phyloP scores from a whole-genome alignment of 53 echinoderm and acorn worm species.

The Paracentrotus lividus region DNA sequence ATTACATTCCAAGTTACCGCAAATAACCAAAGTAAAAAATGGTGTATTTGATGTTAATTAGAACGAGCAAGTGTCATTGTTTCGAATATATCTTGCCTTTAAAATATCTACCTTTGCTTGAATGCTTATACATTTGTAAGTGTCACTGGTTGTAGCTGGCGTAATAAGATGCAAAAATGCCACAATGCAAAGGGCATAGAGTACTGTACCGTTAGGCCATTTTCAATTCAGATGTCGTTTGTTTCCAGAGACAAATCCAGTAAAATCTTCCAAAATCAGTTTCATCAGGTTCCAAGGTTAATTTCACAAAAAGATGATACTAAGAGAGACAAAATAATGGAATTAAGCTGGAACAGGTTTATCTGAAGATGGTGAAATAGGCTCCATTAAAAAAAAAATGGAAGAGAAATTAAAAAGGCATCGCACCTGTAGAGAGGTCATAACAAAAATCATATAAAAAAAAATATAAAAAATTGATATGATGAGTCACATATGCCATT shows the following conservation, averaged over 20 bases:
- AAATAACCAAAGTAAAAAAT: background rate
- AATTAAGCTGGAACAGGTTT: background rate
- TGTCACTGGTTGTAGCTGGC: background rate
- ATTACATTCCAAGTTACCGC: background rate
- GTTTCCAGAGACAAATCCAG: background rate
- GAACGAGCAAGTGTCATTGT: background rate
- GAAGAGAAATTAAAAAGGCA: background rate
- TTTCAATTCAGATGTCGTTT: background rate
- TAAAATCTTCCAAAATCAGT: background rate
- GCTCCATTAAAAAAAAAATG: background rate
- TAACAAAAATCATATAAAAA: no score
- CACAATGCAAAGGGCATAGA: background rate
- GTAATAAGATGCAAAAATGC: background rate
- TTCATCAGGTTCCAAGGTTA: background rate
- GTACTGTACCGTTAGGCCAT: background rate
- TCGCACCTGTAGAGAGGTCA: no score
- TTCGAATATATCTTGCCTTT: background rate
- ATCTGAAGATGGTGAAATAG: background rate
- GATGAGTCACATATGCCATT: no score
- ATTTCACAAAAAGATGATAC: background rate
- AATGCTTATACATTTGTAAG: background rate
- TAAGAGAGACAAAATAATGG: background rate
- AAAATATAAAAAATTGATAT: no score
- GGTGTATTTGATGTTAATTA: background rate
- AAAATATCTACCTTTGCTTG: background rate